Base-by-base conservation (phyloP, 2,888 invertebrate genomes). In the Rosalia funebris region DNA sequence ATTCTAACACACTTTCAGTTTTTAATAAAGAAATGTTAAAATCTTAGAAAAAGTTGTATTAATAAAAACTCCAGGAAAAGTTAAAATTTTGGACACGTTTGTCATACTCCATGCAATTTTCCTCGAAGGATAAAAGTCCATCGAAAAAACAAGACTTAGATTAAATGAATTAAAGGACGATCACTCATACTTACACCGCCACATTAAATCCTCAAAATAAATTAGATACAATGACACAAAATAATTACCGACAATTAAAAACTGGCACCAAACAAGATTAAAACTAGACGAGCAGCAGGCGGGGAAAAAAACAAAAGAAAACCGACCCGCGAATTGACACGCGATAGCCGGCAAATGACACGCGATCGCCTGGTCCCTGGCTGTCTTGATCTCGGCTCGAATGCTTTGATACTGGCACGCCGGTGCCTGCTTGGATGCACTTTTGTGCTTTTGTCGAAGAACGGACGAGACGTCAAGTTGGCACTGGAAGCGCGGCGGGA, bases 361-460 rank as follows among this genome's bases (percentile, higher is more conserved):
- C 67, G 63, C 69, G 68, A 60, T 46, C 64, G 61, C 63, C 48
- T 58, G 55, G 41, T 61, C 62, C 65, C 63, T 62, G 61, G 63
- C 68, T 69, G 73, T 74, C 73, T 74, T 69, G 71, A 73, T 75
- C 74, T 74, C 71, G 57, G 66, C 64, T 62, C 68, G 73, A 59
- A 66, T 70, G 71, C 71, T 70, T 66, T 71, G 72, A 72, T 72
- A 74, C 75, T 77, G 73, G 70, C 63, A 46, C 62, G 59, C 64
- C 57, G 54, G 46, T 47, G 66, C 63, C 63, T 63, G 60, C 60
- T 57, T 56, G 66, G 63, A 63, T 64, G 62, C 66, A 62, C 66
- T 66, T 66, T 66, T 60, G 66, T 62, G 64, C 62, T 62, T 54
- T 65, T 60, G 50, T 39, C 46, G 37, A 55, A 41, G 57, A 57